phyloP scores from a whole-genome alignment of 1,140 invertebrate species.

The Nasonia longicornis region DNA sequence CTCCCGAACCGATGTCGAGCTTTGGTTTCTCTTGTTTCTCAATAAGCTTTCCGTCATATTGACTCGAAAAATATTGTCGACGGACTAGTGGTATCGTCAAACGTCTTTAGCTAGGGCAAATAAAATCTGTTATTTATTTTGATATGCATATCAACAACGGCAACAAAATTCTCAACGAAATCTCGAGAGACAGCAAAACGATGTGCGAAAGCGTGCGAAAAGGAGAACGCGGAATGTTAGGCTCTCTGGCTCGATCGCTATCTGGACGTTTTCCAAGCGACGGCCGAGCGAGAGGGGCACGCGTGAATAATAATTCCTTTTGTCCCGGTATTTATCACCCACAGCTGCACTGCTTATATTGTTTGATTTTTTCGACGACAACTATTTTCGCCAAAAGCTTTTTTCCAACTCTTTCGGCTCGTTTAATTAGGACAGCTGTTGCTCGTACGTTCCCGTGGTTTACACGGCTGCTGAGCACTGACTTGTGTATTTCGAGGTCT shows the following conservation, averaged over 20 bases:
- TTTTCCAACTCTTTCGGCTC: neutral
- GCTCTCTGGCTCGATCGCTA: constrained; percentile 1
- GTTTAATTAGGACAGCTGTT: neutral
- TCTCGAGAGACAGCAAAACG: neutral
- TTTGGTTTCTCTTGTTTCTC: too few species aligned
- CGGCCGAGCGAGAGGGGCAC: neutral
- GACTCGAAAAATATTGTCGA: neutral
- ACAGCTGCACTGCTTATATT: neutral
- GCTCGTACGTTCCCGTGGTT: neutral
- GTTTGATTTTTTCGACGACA: neutral
- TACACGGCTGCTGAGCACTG: neutral
- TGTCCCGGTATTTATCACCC: neutral
- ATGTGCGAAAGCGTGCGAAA: neutral
- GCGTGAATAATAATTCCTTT: neutral
- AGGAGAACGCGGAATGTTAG: neutral
- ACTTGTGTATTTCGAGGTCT: neutral
- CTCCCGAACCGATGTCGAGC: too few species aligned
- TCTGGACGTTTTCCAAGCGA: constrained; percentile 5
- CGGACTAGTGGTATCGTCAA: neutral
- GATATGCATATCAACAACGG: too few species aligned
- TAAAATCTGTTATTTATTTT: neutral
- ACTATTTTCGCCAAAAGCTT: neutral
- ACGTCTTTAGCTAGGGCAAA: neutral
- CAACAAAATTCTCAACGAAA: too few species aligned
- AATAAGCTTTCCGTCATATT: too few species aligned